These are phyloP conservation scores for Antennarius striatus DNA, from an alignment of 2,113 vertebrate genomes.

Conservation along the genomic window DNA sequence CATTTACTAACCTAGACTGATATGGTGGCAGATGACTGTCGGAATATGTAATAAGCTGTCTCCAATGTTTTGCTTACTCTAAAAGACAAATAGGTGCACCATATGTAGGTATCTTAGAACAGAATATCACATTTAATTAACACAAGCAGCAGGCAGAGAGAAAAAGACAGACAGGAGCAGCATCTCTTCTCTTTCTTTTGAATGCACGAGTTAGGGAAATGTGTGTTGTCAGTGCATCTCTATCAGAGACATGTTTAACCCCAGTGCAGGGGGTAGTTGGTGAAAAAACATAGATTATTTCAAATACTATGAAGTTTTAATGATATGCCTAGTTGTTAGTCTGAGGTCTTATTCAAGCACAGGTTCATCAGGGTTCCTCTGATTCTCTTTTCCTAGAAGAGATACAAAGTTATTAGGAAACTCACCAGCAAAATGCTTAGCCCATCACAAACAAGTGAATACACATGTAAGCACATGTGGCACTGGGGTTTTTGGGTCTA, in stretches of 20 bases:
- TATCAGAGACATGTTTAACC: slow-evolving; percentile 29
- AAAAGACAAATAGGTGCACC: slow-evolving; percentile 15
- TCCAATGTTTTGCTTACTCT: slow-evolving; percentile 9
- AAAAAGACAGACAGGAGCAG: slow-evolving; percentile 5
- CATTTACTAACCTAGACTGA: slow-evolving; percentile 17
- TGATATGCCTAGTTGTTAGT: slow-evolving; percentile 5
- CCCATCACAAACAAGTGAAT: background rate
- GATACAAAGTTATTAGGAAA: slow-evolving; percentile 2
- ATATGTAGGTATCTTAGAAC: slow-evolving; percentile 13
- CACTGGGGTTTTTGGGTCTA: slow-evolving; percentile 13
- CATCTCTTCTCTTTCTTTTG: no score
- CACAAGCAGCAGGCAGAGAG: background rate
- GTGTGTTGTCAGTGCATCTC: slow-evolving; percentile 38
- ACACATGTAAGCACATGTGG: background rate
- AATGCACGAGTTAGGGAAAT: slow-evolving; percentile 12
- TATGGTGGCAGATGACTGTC: slow-evolving; percentile 17
- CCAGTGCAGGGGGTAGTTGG: slow-evolving; percentile 40
- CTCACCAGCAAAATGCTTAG: background rate
- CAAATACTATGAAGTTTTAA: slow-evolving; percentile 30
- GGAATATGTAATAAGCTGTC: slow-evolving; percentile 25
- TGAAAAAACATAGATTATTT: slow-evolving; percentile 35
- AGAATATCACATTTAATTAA: slow-evolving; percentile 25
- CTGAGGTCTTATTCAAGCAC: slow-evolving; percentile 4
- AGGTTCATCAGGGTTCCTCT: slow-evolving; percentile 1
- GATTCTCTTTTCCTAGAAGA: slow-evolving; percentile 7